Evolutionary conservation across 2,797 vertebrate genomes (phyloP).

Genomic region (Prionace glauca): DNA sequence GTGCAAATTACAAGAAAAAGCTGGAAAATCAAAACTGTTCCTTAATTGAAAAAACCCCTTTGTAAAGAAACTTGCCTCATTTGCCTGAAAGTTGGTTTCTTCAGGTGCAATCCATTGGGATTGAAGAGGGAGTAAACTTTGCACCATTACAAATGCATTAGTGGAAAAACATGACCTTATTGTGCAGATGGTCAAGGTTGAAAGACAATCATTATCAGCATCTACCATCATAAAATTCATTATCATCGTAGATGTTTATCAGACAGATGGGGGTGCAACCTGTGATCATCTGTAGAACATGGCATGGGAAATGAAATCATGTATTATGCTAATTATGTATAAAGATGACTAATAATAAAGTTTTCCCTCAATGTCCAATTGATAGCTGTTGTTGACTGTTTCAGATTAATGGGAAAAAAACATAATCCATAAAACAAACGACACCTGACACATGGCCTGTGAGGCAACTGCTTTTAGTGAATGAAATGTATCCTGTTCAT

Average conservation of each 20-base stretch:
- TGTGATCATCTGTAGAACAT: constrained; percentile 14
- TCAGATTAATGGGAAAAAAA: background rate
- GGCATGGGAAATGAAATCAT: constrained; percentile 20
- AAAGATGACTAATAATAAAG: background rate
- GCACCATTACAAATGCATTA: background rate
- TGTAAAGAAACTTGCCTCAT: background rate
- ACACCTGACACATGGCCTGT: background rate
- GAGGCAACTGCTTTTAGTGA: background rate
- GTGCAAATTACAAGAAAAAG: background rate
- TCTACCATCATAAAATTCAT: constrained; percentile 24
- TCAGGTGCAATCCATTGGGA: background rate
- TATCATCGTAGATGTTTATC: background rate
- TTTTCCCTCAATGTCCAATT: background rate
- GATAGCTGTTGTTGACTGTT: background rate
- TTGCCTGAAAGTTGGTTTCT: background rate
- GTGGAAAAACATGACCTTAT: background rate
- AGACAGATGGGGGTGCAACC: background rate
- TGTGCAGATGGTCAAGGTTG: background rate
- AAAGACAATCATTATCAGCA: background rate
- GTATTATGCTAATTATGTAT: background rate
- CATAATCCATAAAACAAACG: background rate
- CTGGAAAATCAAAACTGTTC: background rate
- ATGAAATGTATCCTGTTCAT: background rate
- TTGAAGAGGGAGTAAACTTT: background rate
- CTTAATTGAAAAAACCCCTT: background rate